phyloP scores from a whole-genome alignment of 2,113 vertebrate genomes.

The Chaenogobius annularis region DNA sequence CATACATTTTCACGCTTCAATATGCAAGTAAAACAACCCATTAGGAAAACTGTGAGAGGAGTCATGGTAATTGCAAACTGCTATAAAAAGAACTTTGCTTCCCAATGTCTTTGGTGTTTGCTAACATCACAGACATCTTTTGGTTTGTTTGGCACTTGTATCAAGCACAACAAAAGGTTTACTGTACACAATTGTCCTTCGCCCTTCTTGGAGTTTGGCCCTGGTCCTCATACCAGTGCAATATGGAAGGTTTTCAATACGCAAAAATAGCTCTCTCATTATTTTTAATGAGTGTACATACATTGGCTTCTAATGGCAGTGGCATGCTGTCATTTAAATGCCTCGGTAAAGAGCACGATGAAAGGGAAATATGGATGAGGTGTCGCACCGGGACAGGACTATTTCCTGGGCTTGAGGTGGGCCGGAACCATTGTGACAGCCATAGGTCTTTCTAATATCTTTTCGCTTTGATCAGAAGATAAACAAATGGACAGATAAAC shows the following conservation, averaged over 20 bases:
- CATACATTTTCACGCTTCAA: slow-evolving; percentile 23
- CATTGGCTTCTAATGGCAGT: slow-evolving; percentile 47
- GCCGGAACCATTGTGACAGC: slow-evolving; percentile 22
- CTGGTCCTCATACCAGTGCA: slow-evolving; percentile 35
- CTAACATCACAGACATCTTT: slow-evolving; percentile 14
- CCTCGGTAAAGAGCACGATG: slow-evolving; percentile 36
- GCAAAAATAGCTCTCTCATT: slow-evolving; percentile 71
- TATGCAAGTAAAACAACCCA: slow-evolving; percentile 7
- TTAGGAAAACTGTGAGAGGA: not conserved
- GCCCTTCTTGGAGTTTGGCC: slow-evolving; percentile 37
- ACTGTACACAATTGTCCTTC: slow-evolving; percentile 41
- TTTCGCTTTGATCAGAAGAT: slow-evolving; percentile 32
- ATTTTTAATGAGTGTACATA: slow-evolving; percentile 71
- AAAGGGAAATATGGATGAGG: slow-evolving; percentile 45
- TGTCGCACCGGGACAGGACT: slow-evolving; percentile 16
- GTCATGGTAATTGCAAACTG: not conserved
- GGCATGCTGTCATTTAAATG: slow-evolving; percentile 52
- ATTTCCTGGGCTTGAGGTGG: slow-evolving; percentile 22
- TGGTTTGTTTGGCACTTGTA: slow-evolving; percentile 33
- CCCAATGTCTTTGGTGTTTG: not conserved
- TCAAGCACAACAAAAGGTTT: slow-evolving; percentile 62
- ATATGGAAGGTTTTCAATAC: slow-evolving; percentile 69
- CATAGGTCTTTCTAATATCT: slow-evolving; percentile 17
- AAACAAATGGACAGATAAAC: not conserved
- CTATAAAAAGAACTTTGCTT: not conserved